Base-by-base conservation (phyloP, 2,888 invertebrate genomes). In the Hyles lineata region DNA sequence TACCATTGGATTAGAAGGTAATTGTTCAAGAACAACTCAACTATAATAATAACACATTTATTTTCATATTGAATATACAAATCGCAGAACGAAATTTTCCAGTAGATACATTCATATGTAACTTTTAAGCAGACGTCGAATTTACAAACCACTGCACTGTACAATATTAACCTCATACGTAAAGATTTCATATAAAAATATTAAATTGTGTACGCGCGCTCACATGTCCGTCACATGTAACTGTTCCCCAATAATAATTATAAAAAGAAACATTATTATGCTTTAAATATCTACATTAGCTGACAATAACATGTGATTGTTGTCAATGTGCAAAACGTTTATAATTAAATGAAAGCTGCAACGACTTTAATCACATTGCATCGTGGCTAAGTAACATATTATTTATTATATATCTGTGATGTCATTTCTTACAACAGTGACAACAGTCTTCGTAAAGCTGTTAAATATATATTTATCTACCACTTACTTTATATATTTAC, bases 401-500 rank as follows among this genome's bases (percentile, higher is more conserved):
- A 43, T 43, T n/a, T 35, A 35, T 9, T 35, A 35, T 35, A 73
- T 79, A 76, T 74, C 75, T 86, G 87, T 87, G 85, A 86, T 87
- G 85, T 82, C 23, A 43, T 67, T 80, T 74, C 77, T 77, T 80
- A 85, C 84, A 79, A 83, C 84, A 86, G 83, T 80, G 82, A 90
- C 88, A 90, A 90, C 89, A 91, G 91, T 90, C 89, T 89, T 84
- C 85, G 80, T 87, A 87, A 88, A 87, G 85, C 87, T 82, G 82
- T 77, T 50, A 78, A 74, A 70, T 70, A 71, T 73, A 74, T 74
- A 74, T 58, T 75, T 80, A 76, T 74, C 72, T 76, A 80, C 70
- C 25, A 9, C 32, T 58, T 23, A 67, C 4, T 32, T 71, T 63
- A 63, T 63, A 63, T 63, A 63, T 62, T 82, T 77, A 78, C 79